These are phyloP conservation scores for Epinotia bilunana DNA, from an alignment of 2,888 invertebrate species.

Conservation along the genomic window DNA sequence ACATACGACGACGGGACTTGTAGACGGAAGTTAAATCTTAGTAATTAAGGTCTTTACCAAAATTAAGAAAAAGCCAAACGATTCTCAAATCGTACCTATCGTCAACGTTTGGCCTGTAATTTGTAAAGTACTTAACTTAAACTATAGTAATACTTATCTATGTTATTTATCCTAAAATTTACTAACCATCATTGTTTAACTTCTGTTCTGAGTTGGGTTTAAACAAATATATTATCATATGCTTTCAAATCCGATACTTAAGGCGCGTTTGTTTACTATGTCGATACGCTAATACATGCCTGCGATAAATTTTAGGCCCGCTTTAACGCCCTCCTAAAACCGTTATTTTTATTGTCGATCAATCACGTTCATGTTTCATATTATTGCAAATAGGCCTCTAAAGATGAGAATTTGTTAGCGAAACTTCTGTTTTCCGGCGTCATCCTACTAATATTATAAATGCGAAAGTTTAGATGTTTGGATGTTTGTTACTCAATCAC, in stretches of 20 bases:
- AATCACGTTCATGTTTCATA: background rate
- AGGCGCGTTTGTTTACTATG: slow-evolving; percentile 4
- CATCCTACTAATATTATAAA: no score
- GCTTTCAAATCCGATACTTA: background rate
- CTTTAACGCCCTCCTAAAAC: background rate
- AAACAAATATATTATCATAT: background rate
- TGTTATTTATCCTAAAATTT: background rate
- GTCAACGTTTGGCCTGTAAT: no score
- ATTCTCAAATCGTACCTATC: no score
- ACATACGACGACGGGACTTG: no score
- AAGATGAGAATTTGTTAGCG: background rate
- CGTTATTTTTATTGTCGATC: background rate
- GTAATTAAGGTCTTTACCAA: no score
- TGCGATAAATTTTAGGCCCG: background rate
- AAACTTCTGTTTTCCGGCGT: background rate
- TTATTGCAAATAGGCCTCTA: background rate
- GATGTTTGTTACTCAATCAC: no score
- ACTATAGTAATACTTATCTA: no score
- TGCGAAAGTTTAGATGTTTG: no score
- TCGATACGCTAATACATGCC: background rate
- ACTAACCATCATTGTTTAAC: background rate
- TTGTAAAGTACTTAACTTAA: no score
- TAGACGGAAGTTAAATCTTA: no score
- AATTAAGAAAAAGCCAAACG: no score
- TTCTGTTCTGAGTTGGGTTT: background rate